Evolutionary conservation across 2,113 vertebrate genomes (phyloP), one percentile per base, ranked within the genome.

Genomic region (Notarius quadriscutis): DNA sequence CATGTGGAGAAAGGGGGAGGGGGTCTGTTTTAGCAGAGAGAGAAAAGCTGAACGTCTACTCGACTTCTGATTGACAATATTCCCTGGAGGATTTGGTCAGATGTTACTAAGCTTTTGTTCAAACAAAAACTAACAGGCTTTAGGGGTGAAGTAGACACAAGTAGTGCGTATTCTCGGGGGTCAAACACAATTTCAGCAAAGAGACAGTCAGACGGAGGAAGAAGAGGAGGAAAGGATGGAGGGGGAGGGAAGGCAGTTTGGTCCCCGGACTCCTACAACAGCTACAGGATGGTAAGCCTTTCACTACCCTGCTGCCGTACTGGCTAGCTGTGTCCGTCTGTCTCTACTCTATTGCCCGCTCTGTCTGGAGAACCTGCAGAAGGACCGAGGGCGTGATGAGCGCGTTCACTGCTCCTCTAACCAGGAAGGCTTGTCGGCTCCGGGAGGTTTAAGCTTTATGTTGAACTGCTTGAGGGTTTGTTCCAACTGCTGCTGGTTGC

Each of bases 401-500:
- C 69, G 85, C 51, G 77, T 90, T 96, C 96, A 98, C 93, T 97
- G 97, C 95, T 99, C 98, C 94, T 99, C 98, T 93, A 99, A 95
- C 98, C 98, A 99, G 79, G 98, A 99, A n/a, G 98, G 98, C 91
- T 98, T 98, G 94, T 99, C 98, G 0, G 95, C 93, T 41, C 97
- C 97, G 0, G 97, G 97, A 18, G 96, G 97, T 94, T 95, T 96
- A 86, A 99, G 93, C 94, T 97, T 97, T 92, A 99, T 96, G 95
- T 97, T 99, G 95, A 99, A 99, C 94, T 99, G 97, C 94, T 97
- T 96, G 92, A 99, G 96, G 82, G 97, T 98, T 94, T 98, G 97
- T 93, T 98, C 97, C 93, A 99, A 92, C 91, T 99, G 97, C 95
- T 99, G 97, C 95, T 99, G 98, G 95, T 99, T 99, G 87, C 98